Base-by-base conservation (phyloP, 2,113 vertebrate genomes). In the Solea senegalensis region DNA sequence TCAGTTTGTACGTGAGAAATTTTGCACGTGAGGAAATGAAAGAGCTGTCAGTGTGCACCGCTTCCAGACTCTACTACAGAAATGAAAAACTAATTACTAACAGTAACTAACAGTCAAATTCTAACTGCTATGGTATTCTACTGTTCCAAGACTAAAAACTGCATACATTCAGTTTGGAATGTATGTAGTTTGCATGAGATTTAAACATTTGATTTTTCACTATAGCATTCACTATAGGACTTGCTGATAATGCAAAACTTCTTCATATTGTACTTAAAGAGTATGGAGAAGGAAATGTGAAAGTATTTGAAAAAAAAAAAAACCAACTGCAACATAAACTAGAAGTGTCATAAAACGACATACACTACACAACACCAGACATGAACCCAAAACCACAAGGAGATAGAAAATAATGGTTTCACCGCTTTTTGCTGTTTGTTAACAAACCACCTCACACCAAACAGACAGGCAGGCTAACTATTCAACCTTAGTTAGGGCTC, bases 371-470 rank as follows among this genome's bases (percentile, higher is more conserved):
- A 56, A 59, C 52, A 70, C 1, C 41, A 26, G 7, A 69, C 10
- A 69, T 27, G 6, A 72, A 54, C 15, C 52, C 12, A 64, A 59
- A 75, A 58, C 63, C 46, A 50, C 65, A 52, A 45, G 34, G 15
- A 51, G 40, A 60, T 7, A 64, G 13, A 60, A 54, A 59, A 46
- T 13, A 16, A 9, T 74, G 41, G n/a, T 65, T 44, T 68, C 54
- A 52, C 48, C 13, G 44, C 45, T 14, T 0, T 14, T 40, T 63
- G 12, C 50, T 34, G 39, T 41, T 12, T 11, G 72, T 12, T 14
- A 75, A 40, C 62, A 73, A 50, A 67, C 21, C 59, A 71, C 8
- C 46, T 3, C 41, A 74, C 77, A 85, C 40, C 74, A 78, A 60
- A 66, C 59, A 66, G 12, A 61, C 14, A 44, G 27, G 52, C 54